Evolutionary conservation across 2,888 invertebrate species (phyloP), one percentile per base, ranked within the genome.

Genomic region (Copidosoma aretas): DNA sequence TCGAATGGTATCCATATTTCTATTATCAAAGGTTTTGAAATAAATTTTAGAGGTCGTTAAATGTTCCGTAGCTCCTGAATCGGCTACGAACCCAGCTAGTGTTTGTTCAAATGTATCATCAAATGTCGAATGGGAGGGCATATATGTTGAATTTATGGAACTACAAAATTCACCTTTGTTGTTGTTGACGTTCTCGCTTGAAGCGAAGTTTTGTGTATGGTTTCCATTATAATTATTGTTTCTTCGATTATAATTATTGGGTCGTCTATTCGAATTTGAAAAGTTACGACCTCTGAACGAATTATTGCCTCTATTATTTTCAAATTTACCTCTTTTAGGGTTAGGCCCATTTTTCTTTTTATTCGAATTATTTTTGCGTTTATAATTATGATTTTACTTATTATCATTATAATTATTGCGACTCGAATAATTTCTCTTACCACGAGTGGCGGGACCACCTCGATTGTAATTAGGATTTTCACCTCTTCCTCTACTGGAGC

Each of bases 31-130:
- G 5, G 24, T 46, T 25, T 64, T 57, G 25, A 64, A 64, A n/a
- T 49, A n/a, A 4, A 64, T 21, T 64, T 57, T 57, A 17, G 64
- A 25, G 25, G 56, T 64, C 1, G 57, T 19, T 32, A 64, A 8
- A 25, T 64, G 64, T 49, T 64, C 56, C 0, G 57, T 64, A 12
- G 64, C 57, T 5, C 49, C 57, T 0, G 64, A 64, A 32, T 64
- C 64, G 10, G 52, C 51, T 21, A 57, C 17, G 19, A 64, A 64
- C 15, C 64, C 58, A 5, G n/a, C 24, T n/a, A 25, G n/a, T 53
- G 21, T 52, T 46, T 14, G 43, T 52, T 52, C 22, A 12, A 22
- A 52, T 3, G 8, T 52, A 52, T 19, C 22, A 52, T 17, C 19
- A 12, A 19, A 21, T 22, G n/a, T 52, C 52, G 19, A 12, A 52